Percentiles rank a stretch among this genome's conserved stretches.
Evolutionary conservation across 2,113 vertebrate species (phyloP).

Genomic region (Bambusicola thoracicus): DNA sequence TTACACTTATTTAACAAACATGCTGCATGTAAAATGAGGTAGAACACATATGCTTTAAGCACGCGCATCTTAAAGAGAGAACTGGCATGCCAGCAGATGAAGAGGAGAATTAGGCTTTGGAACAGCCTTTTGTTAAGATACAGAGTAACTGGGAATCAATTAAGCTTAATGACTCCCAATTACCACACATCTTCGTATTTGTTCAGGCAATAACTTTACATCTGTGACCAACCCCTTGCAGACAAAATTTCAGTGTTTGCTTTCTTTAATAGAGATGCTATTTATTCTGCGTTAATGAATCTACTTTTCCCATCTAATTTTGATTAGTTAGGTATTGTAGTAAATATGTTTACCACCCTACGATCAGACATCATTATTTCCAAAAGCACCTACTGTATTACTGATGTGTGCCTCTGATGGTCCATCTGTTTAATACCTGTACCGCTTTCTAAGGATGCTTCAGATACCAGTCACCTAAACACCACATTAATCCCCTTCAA

Average conservation of each 20-base stretch:
- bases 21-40: not conserved
- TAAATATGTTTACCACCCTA: not conserved
- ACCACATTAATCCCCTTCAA: not conserved
- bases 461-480: not conserved
- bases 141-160: constrained; percentile 43
- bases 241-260: not conserved
- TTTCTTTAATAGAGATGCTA: not conserved
- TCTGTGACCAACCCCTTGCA: not conserved
- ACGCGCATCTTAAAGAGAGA: not conserved
- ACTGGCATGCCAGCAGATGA: fast-evolving
- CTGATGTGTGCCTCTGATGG: not conserved
- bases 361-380: fast-evolving
- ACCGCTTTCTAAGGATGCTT: not conserved
- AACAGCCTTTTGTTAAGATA: not conserved
- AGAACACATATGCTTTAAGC: not conserved
- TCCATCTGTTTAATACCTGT: not conserved
- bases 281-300: not conserved
- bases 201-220: not conserved
- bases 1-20: fast-evolving
- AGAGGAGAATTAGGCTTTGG: not conserved
- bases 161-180: constrained; percentile 36
- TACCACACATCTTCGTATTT: not conserved
- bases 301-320: not conserved
- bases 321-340: not conserved
- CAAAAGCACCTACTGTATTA: not conserved